phyloP scores from a whole-genome alignment of 2,113 vertebrate genomes.

The Scalopus aquaticus region DNA sequence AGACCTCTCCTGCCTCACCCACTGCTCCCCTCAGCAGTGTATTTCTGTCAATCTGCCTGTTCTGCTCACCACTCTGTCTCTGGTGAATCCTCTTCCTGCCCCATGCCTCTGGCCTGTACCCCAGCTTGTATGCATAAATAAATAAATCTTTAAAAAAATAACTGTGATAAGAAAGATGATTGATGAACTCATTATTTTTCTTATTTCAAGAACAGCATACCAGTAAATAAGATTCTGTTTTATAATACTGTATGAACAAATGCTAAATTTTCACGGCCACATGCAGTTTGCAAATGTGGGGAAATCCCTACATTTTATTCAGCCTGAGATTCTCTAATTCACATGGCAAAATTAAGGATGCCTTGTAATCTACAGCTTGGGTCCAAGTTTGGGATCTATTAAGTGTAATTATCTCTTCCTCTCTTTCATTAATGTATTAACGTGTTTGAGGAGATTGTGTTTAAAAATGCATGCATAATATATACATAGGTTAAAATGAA shows the following conservation, averaged over 20 bases:
- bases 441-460: neutral
- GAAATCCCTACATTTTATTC: neutral
- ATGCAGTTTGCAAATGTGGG: neutral
- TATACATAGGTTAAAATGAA: no score
- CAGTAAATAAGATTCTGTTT: neutral
- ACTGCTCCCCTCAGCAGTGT: no score
- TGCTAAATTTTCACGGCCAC: neutral
- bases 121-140: no score
- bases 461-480: no score
- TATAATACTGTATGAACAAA: neutral
- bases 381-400: neutral
- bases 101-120: no score
- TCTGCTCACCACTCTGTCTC: no score
- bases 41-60: no score
- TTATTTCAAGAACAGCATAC: neutral
- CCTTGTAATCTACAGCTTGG: neutral
- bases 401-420: neutral
- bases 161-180: neutral
- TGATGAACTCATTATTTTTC: neutral
- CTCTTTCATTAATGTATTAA: neutral
- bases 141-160: no score
- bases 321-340: neutral
- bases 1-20: no score
- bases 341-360: neutral
- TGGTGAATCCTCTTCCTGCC: no score